Conservation (phyloP, 2,888 invertebrate species). For the Thera obeliscata region DNA sequence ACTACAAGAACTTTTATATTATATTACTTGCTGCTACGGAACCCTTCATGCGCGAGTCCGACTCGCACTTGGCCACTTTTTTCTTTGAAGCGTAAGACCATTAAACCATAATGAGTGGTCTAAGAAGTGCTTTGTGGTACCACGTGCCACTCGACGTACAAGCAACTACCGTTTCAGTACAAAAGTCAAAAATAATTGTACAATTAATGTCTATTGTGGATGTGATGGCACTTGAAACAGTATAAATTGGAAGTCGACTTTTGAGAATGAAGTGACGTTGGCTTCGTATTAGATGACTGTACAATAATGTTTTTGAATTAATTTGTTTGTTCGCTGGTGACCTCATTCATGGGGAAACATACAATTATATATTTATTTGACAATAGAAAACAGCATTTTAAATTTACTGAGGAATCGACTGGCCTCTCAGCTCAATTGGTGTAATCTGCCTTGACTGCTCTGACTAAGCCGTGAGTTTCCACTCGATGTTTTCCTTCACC, state of each 20-base stretch:
- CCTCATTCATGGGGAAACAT: neutral
- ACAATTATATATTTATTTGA: neutral
- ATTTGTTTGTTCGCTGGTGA: constrained; percentile 12
- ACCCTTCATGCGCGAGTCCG: too few relatives aligned
- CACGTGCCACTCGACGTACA: constrained; percentile 76
- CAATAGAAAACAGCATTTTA: too few relatives aligned
- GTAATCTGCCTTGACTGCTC: too few relatives aligned
- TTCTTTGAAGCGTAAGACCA: constrained; percentile 75
- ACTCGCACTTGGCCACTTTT: constrained; percentile 21
- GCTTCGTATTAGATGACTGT: constrained; percentile 48
- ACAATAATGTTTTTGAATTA: constrained; percentile 23
- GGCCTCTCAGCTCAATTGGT: too few relatives aligned
- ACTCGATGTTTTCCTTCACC: too few relatives aligned
- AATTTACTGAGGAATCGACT: too few relatives aligned
- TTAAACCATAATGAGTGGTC: constrained; percentile 82
- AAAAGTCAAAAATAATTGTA: constrained; percentile 80
- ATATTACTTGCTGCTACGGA: too few relatives aligned
- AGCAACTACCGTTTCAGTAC: constrained; percentile 79
- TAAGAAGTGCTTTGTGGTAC: constrained; percentile 76
- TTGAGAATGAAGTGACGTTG: constrained; percentile 39
- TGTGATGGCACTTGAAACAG: constrained; percentile 74
- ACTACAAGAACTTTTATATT: too few relatives aligned
- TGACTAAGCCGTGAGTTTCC: too few relatives aligned
- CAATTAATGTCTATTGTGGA: constrained; percentile 73
- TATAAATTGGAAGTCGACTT: constrained; percentile 74